Evolutionary conservation across 2,888 invertebrate species (phyloP).

Genomic region (Idaea biselata): DNA sequence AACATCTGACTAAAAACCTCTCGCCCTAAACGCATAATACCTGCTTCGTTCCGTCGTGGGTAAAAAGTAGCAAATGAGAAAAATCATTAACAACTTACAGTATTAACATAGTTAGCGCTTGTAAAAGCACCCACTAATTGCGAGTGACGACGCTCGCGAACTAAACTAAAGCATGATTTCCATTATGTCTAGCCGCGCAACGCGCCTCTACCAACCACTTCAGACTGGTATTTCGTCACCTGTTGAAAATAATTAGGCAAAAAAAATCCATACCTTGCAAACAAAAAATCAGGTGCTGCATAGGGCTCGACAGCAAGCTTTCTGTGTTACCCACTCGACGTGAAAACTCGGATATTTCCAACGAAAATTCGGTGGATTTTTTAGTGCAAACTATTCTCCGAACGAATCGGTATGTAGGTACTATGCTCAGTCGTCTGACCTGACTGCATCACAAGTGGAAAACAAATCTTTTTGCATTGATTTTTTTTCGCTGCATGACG

Average conservation of each 20-base stretch:
- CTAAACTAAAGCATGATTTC: constrained; percentile 65
- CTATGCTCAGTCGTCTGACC: constrained; percentile 49
- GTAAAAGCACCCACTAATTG: constrained; percentile 61
- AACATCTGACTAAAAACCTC: no score
- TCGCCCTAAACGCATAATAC: no score
- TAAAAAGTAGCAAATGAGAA: constrained; percentile 17
- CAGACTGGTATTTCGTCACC: constrained; percentile 78
- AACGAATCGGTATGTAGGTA: constrained; percentile 29
- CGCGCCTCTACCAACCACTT: constrained; percentile 43
- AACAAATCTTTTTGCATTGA: constrained; percentile 45
- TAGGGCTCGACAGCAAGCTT: constrained; percentile 59
- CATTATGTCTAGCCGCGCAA: constrained; percentile 48
- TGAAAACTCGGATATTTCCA: constrained; percentile 48
- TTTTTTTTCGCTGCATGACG: neutral
- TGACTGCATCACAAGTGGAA: constrained; percentile 51
- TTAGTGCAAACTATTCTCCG: constrained; percentile 49
- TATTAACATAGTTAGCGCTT: constrained; percentile 23
- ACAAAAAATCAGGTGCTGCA: constrained; percentile 73
- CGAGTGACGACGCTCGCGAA: constrained; percentile 48
- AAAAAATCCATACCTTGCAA: constrained; percentile 71
- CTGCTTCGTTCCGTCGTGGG: neutral
- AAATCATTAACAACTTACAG: constrained; percentile 38
- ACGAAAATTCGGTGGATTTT: constrained; percentile 50
- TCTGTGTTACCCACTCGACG: constrained; percentile 67
- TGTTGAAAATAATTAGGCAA: constrained; percentile 82